A percentile compares a stretch with the other conserved stretches of the same genome.
These are phyloP conservation scores for Nothocercus julius DNA, from an alignment of 2,113 vertebrate genomes.

Conservation along the genomic window DNA sequence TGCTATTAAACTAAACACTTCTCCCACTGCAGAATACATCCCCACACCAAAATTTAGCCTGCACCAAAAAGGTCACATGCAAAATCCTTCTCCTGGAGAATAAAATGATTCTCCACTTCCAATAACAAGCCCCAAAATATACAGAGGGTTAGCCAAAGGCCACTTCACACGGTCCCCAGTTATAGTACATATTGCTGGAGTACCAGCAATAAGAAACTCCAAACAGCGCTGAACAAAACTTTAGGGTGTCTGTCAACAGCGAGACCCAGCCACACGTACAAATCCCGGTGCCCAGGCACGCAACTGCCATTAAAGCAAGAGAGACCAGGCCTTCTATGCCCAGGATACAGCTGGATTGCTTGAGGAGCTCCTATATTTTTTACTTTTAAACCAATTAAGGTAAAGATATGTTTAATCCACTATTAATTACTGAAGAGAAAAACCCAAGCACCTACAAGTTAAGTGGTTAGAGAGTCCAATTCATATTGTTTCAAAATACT, in stretches of 20 bases:
- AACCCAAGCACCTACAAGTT: neutral
- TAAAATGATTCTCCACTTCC: neutral
- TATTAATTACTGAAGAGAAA: neutral
- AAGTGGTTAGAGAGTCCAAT: neutral
- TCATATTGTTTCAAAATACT: neutral
- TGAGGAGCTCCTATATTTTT: neutral
- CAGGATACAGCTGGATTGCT: neutral
- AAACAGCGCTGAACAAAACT: neutral
- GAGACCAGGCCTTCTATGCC: neutral
- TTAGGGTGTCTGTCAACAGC: neutral
- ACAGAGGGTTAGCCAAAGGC: neutral
- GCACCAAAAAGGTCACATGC: neutral
- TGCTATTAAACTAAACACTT: neutral
- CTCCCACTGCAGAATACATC: neutral
- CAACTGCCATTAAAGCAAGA: neutral
- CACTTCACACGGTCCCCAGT: neutral
- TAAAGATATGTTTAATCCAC: neutral
- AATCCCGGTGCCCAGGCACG: neutral
- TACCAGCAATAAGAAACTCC: neutral
- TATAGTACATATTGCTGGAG: rapidly evolving
- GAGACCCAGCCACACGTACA: neutral
- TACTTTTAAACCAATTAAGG: neutral
- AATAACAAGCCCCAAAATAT: neutral
- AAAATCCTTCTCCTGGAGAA: neutral
- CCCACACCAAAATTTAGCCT: neutral